Conservation (phyloP, 1,140 invertebrate genomes). For the Linepithema humile region DNA sequence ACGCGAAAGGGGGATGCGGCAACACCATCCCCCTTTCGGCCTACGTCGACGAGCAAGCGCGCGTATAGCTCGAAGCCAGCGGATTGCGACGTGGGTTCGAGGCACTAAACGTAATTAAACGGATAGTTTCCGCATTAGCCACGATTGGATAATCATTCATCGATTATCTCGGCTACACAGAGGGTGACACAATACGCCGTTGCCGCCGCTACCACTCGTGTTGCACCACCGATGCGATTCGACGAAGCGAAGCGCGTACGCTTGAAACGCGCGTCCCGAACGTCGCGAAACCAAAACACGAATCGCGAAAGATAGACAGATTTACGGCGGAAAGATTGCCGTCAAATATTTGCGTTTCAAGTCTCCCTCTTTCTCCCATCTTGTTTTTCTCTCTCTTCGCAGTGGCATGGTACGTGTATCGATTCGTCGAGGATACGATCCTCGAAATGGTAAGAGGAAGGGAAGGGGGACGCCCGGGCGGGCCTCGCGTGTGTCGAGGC, state of each 20-base stretch:
- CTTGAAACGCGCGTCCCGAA: conserved; percentile 23
- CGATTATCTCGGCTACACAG: conserved; percentile 78
- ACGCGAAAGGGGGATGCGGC: conserved; percentile 46
- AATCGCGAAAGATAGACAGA: conserved; percentile 49
- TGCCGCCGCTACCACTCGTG: not conserved
- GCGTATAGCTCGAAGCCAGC: conserved; percentile 75
- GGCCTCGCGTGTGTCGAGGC: conserved; percentile 70
- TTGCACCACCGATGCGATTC: conserved; percentile 7
- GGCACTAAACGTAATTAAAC: conserved; percentile 83
- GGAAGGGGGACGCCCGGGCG: conserved; percentile 14
- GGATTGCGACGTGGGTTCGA: conserved; percentile 74
- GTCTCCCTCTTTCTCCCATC: not conserved
- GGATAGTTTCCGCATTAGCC: conserved; percentile 84
- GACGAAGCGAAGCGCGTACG: not conserved
- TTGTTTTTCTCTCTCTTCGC: not conserved
- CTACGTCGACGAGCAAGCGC: conserved; percentile 56
- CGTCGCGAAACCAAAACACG: too few species aligned
- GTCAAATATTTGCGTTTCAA: conserved; percentile 47
- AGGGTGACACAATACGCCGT: conserved; percentile 66
- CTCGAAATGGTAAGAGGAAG: conserved; percentile 17
- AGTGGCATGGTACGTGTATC: not conserved
- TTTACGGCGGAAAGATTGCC: conserved; percentile 35
- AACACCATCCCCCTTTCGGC: not conserved
- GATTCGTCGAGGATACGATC: conserved; percentile 19
- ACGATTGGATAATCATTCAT: conserved; percentile 83